Evolutionary conservation across 2,113 vertebrate species (phyloP), one percentile per base, ranked within the genome.

Genomic region (Noturus placidus): DNA sequence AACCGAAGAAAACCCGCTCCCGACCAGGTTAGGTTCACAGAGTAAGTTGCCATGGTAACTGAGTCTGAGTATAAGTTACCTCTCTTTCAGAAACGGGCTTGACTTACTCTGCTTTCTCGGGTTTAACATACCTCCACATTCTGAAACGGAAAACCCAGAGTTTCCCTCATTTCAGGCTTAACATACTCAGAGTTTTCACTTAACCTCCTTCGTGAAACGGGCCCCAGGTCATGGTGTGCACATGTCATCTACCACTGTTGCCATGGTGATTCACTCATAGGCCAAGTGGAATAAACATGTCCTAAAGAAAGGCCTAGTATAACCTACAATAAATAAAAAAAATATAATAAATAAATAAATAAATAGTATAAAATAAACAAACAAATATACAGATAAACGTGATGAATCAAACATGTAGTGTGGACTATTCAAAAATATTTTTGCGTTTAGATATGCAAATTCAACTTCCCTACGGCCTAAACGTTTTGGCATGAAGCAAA

Each of bases 401-500:
- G 38, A 27, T 76, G 38, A 50, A 54, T 54, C 6, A 50, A 27
- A 27, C 27, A 22, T 46, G 22, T 50, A 42, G 70, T 42, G 38
- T 42, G 38, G 15, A 25, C 38, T 22, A 72, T 42, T 35, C 3
- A 11, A 42, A 42, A 74, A 25, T 4, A 74, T 25, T 1, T 14
- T 50, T 50, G 22, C 0, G 3, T 77, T 77, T 77, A 78, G 1
- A 67, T 19, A 38, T 67, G 25, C 15, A 65, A 17, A 83, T 50
- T 83, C 22, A 8, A 69, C 46, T 33, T 33, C 63, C 82, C 76
- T 69, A 17, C 5, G 82, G 69, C 78, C 69, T 33, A 38, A 52
- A 79, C 59, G 61, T 82, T 77, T 61, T 84, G 82, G 67, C 65
- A 89, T 67, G 17, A 69, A 19, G 33, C 27, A 25, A 78, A 54